Percentiles rank a stretch among this genome's conserved stretches.
Conservation (phyloP, 2,113 vertebrate genomes). For the Pristiophorus japonicus region DNA sequence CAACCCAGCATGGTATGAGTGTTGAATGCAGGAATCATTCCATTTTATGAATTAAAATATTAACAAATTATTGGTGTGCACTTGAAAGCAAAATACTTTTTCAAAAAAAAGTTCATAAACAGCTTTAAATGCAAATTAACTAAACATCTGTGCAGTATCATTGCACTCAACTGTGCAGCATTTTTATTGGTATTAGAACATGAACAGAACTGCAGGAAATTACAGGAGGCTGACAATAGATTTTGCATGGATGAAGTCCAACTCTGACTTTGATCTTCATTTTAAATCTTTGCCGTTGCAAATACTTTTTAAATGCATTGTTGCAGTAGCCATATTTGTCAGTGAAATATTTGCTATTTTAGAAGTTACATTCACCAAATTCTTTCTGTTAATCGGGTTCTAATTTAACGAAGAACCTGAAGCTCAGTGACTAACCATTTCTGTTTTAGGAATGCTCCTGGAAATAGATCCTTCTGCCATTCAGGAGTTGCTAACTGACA, state of each 20-base stretch:
- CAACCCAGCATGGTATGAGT: background rate
- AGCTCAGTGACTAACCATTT: background rate
- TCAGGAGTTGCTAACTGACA: slow-evolving; percentile 53
- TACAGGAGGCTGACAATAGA: background rate
- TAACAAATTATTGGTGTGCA: background rate
- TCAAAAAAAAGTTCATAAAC: too few relatives aligned
- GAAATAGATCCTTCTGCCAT: slow-evolving; percentile 58
- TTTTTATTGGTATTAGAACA: background rate
- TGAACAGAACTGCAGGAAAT: background rate
- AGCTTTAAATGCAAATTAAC: too few relatives aligned
- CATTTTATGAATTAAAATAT: background rate
- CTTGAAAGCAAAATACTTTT: too few relatives aligned
- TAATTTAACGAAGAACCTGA: background rate
- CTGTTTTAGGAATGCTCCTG: slow-evolving; percentile 58
- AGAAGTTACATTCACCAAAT: background rate
- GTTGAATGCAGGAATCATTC: background rate
- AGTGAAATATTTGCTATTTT: background rate
- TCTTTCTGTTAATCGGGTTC: background rate
- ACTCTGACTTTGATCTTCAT: background rate
- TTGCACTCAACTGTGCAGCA: background rate
- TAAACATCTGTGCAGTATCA: too few relatives aligned
- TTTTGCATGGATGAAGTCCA: background rate
- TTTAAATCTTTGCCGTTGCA: background rate
- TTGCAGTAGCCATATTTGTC: background rate
- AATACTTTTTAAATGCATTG: background rate